A percentile compares a stretch with the other conserved stretches of the same genome.
Evolutionary conservation across 2,113 vertebrate genomes (phyloP).

Genomic region (Carassius auratus): DNA sequence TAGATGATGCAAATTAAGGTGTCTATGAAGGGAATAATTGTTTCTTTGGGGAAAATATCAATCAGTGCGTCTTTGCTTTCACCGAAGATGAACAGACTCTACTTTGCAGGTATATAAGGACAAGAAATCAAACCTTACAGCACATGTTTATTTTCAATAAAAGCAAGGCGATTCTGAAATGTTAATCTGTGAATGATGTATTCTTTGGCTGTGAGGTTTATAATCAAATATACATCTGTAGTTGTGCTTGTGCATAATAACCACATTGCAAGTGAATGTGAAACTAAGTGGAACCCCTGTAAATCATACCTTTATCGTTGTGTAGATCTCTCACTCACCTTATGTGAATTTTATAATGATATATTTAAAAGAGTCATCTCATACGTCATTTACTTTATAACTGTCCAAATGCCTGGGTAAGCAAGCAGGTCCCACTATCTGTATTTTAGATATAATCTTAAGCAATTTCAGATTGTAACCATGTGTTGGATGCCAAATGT

Average conservation of each 20-base stretch:
- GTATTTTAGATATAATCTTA: background rate
- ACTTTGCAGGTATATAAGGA: slow-evolving; percentile 91
- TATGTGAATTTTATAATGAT: background rate
- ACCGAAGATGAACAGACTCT: slow-evolving; percentile 96
- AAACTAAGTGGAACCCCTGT: background rate
- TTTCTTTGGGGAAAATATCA: slow-evolving; percentile 85
- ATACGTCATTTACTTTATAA: background rate
- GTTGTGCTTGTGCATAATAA: slow-evolving; percentile 10
- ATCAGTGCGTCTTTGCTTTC: slow-evolving; percentile 89
- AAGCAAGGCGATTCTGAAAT: slow-evolving; percentile 69
- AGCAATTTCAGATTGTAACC: background rate
- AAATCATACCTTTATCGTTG: background rate
- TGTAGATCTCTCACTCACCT: background rate
- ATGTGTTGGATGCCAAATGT: background rate
- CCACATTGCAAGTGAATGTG: background rate
- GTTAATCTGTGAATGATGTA: slow-evolving; percentile 77
- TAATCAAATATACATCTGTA: slow-evolving; percentile 16
- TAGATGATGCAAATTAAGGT: slow-evolving; percentile 84
- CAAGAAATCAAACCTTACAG: slow-evolving; percentile 60
- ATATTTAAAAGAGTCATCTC: background rate
- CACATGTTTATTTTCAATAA: slow-evolving; percentile 72
- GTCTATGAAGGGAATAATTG: slow-evolving; percentile 88
- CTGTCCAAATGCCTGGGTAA: background rate
- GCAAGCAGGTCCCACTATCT: background rate
- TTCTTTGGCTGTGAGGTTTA: slow-evolving; percentile 65